Base-by-base conservation (phyloP, 53 echinoderm and acorn worm species). In the Crossaster papposus region DNA sequence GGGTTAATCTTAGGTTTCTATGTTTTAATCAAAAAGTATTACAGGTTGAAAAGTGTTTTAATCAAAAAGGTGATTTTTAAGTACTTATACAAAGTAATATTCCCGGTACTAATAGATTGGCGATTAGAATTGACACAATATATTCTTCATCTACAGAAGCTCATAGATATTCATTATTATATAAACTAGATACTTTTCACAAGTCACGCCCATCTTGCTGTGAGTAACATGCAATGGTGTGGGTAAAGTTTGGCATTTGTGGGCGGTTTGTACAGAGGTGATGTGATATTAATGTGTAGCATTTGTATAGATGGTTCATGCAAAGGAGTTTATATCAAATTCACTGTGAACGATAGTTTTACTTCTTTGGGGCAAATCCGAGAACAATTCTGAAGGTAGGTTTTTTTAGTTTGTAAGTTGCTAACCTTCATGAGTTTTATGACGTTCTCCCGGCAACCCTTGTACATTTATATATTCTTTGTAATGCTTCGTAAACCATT, bases 181-280 rank as follows among this genome's bases (percentile, higher is more conserved):
- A n/a, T 35, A 34, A 83, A 38, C 83, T 68, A 44, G 38, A 70
- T 83, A 70, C 83, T 70, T 38, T 51, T n/a, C 33, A 37, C 36
- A 70, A n/a, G n/a, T n/a, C 83, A 83, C 83, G 83, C 83, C 83
- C 83, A 22, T 65, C 83, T 64, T 22, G 51, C 12, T 83, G 38
- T 24, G 83, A 58, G 83, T n/a, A 83, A 83, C 83, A 70, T n/a
- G 83, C 24, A 23, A 26, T 50, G 20, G 37, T n/a, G n/a, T n/a
- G n/a, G n/a, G n/a, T n/a, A n/a, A 24, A 83, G 68, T 65, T 68
- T 83, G 83, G 83, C 83, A 83, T 83, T 83, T 38, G 29, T 36
- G 36, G 11, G 35, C 30, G 34, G 33, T 75, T 33, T 36, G 75
- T 75, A 0, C 14, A 2, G 12, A 58, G 58, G 22, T 58, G 58